Percentiles rank a stretch among this genome's conserved stretches.
These are phyloP conservation scores for Athene noctua DNA, from an alignment of 2,113 vertebrate genomes.

Conservation along the genomic window DNA sequence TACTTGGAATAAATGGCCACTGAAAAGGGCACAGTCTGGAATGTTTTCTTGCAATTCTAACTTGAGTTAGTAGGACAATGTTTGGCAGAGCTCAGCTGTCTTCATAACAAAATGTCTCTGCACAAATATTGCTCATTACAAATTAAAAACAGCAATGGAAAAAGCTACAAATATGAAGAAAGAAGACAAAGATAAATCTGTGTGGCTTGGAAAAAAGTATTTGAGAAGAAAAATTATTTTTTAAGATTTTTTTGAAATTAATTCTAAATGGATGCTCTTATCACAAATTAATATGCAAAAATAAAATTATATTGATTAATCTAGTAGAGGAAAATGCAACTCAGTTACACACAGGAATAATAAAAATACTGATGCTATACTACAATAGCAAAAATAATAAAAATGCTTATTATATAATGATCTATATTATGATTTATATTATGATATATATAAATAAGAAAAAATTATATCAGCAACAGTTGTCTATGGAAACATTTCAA, in stretches of 20 bases:
- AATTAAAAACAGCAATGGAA: slow-evolving; percentile 44
- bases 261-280: not conserved
- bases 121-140: slow-evolving; percentile 36
- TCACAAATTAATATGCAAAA: not conserved
- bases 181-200: not conserved
- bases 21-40: slow-evolving; percentile 39
- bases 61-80: slow-evolving; percentile 19
- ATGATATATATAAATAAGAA: not conserved
- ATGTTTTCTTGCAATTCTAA: slow-evolving; percentile 9
- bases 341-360: not conserved
- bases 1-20: not conserved
- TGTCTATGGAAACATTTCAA: not conserved
- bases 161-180: slow-evolving; percentile 8
- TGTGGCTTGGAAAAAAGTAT: not conserved
- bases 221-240: not conserved
- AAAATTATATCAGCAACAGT: not conserved
- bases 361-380: not conserved
- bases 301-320: not conserved
- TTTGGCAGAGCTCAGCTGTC: slow-evolving; percentile 20
- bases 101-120: slow-evolving; percentile 16
- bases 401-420: not conserved
- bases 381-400: not conserved
- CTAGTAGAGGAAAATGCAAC: not conserved
- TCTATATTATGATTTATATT: not conserved
- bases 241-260: not conserved